phyloP scores from a whole-genome alignment of 2,113 vertebrate species.

The Carassius carassius region DNA sequence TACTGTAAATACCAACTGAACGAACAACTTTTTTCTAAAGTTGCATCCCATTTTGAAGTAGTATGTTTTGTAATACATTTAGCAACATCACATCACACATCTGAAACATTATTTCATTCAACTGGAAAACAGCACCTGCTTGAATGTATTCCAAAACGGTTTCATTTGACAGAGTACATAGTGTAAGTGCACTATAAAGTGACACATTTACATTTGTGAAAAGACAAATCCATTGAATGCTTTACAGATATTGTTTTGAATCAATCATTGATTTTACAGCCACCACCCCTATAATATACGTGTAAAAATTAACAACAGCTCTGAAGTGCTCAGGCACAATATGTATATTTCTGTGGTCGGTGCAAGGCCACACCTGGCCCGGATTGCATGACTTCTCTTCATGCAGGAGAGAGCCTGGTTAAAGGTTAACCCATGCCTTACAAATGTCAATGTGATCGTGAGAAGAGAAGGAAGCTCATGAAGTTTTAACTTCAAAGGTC shows the following conservation, averaged over 20 bases:
- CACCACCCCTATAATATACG: neutral
- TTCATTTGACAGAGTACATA: neutral
- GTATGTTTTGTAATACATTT: neutral
- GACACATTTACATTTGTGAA: too few relatives aligned
- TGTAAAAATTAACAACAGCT: neutral
- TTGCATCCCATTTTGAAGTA: neutral
- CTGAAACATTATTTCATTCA: neutral
- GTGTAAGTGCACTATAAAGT: neutral
- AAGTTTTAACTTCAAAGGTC: slow-evolving; percentile 19
- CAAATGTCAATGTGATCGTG: neutral
- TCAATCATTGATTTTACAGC: neutral
- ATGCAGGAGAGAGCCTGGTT: slow-evolving; percentile 29
- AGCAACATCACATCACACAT: neutral
- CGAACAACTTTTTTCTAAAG: neutral
- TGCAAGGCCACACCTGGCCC: slow-evolving; percentile 46
- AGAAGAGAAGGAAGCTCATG: neutral
- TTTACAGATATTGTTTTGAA: neutral
- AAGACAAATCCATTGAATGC: too few relatives aligned
- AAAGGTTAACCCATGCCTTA: slow-evolving; percentile 49
- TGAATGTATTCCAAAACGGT: neutral
- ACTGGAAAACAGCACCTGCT: neutral
- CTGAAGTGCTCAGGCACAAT: neutral
- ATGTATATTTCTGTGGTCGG: neutral
- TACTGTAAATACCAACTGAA: neutral
- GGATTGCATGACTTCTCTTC: slow-evolving; percentile 43